phyloP scores from a whole-genome alignment of 92 coral and sea anemone species.

The Muricea muricata region DNA sequence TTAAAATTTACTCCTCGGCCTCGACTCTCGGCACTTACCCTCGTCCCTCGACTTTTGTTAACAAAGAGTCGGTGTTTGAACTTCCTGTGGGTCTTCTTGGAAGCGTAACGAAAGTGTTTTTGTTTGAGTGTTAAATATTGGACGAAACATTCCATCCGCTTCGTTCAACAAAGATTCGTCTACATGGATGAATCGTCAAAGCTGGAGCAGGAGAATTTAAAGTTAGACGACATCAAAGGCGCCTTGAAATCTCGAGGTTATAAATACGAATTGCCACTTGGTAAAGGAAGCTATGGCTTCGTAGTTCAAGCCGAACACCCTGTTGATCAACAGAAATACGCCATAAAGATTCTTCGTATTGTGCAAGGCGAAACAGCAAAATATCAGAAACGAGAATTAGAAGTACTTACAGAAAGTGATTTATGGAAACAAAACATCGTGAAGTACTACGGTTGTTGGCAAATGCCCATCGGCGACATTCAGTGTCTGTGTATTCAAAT shows the following conservation, averaged over 20 bases:
- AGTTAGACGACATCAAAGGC: neutral
- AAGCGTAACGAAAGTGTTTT: neutral
- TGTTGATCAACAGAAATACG: neutral
- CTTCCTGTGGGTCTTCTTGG: neutral
- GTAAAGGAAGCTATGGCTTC: neutral
- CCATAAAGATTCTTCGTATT: neutral
- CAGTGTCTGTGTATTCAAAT: neutral
- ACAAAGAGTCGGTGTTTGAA: neutral
- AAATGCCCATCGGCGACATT: neutral
- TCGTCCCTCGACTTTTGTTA: neutral
- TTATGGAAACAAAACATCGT: neutral
- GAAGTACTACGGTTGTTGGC: neutral
- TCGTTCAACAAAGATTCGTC: neutral
- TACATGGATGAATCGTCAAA: neutral
- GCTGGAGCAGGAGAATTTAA: neutral
- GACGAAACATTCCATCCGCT: neutral
- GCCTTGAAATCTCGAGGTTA: neutral
- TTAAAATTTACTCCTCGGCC: too few species aligned
- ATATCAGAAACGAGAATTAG: neutral
- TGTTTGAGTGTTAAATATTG: neutral
- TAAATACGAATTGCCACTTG: neutral
- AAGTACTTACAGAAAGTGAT: neutral
- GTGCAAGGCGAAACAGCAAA: neutral
- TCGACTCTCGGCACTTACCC: too few species aligned
- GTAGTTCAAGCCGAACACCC: neutral